phyloP scores from a whole-genome alignment of 2,113 vertebrate species.

The Campylomormyrus tamandua region DNA sequence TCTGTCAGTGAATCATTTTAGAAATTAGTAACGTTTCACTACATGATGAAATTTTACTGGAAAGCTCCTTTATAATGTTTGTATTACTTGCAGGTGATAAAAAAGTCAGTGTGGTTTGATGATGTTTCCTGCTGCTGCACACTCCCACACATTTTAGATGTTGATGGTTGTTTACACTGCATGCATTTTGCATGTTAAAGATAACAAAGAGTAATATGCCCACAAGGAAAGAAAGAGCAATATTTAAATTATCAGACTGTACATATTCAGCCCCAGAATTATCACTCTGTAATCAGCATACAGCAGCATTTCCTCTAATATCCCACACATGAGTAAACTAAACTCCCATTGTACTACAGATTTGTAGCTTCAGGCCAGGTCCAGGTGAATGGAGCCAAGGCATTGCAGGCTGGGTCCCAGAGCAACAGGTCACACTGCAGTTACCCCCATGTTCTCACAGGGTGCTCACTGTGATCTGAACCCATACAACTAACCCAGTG shows the following conservation, averaged over 20 bases:
- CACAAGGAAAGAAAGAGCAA: background rate
- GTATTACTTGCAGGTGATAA: background rate
- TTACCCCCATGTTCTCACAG: background rate
- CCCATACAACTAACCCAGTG: background rate
- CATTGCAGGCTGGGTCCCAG: background rate
- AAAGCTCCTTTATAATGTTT: background rate
- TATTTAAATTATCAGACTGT: background rate
- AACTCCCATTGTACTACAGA: background rate
- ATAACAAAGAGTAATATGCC: background rate
- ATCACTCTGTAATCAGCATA: background rate
- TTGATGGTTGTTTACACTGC: background rate
- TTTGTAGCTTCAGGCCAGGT: background rate
- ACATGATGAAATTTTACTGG: background rate
- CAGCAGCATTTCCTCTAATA: background rate
- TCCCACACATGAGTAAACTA: background rate
- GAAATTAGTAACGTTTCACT: constrained; percentile 34
- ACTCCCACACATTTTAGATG: background rate
- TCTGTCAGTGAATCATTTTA: constrained; percentile 40
- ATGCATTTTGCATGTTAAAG: background rate
- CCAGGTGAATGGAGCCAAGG: background rate
- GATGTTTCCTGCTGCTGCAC: background rate
- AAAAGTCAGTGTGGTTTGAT: background rate
- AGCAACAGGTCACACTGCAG: background rate
- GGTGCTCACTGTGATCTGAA: background rate
- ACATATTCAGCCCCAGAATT: background rate